phyloP scores from a whole-genome alignment of 2,797 vertebrate genomes.

The Triplophysa yarkandensis region DNA sequence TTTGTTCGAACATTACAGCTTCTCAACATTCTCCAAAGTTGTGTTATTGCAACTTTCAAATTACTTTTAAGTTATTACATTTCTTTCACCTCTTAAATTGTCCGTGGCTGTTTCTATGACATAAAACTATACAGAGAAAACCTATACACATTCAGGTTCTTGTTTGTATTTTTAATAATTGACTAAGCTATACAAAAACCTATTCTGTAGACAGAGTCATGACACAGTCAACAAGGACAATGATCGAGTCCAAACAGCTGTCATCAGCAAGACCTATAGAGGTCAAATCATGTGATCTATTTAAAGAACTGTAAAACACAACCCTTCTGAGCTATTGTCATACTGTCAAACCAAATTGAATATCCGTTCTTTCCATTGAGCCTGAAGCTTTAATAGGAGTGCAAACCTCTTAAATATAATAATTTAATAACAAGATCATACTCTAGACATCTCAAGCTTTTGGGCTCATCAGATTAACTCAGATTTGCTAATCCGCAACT shows the following conservation, averaged over 20 bases:
- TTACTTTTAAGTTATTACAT: no score
- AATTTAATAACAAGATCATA: conserved; percentile 2
- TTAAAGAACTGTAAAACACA: conserved; percentile 23
- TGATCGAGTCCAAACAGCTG: conserved; percentile 18
- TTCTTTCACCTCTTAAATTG: no score
- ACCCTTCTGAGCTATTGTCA: not conserved
- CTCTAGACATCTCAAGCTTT: conserved; percentile 43
- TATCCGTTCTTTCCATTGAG: not conserved
- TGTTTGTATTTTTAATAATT: no score
- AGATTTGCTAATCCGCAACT: conserved; percentile 49
- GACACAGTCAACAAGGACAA: conserved; percentile 31
- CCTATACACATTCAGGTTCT: no score
- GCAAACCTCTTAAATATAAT: not conserved
- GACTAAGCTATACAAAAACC: conserved; percentile 15
- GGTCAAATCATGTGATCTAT: conserved; percentile 30
- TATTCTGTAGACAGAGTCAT: conserved; percentile 18
- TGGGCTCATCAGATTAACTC: conserved; percentile 43
- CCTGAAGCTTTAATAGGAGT: not conserved
- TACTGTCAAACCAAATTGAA: conserved; percentile 6
- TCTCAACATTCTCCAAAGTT: not conserved
- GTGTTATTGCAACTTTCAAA: not conserved
- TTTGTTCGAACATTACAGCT: no score
- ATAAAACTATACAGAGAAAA: no score
- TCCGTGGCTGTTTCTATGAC: no score
- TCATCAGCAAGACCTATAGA: conserved; percentile 26